Percentiles rank a stretch among this genome's conserved stretches.
Evolutionary conservation across 2,797 vertebrate genomes (phyloP).

Genomic region (Distichodus sexfasciatus): DNA sequence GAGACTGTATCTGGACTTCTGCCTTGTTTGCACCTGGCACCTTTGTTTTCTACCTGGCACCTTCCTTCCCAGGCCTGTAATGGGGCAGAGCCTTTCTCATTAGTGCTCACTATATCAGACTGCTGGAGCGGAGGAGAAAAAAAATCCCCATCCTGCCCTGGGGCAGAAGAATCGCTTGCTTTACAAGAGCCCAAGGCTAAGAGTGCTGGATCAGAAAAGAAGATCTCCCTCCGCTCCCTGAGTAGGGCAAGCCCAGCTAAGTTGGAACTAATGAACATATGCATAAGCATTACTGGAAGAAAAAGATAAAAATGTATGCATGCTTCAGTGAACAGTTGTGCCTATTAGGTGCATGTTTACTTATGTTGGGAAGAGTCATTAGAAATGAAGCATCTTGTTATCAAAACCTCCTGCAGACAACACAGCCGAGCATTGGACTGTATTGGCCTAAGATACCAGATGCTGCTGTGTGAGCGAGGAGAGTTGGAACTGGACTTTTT

Average conservation of each 20-base stretch:
- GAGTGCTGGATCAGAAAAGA: slow-evolving; percentile 12
- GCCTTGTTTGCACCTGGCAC: no score
- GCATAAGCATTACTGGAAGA: slow-evolving; percentile 12
- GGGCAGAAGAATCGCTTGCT: slow-evolving; percentile 31
- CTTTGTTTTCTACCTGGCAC: neutral
- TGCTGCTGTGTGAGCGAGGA: no score
- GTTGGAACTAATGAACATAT: slow-evolving; percentile 21
- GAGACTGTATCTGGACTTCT: neutral
- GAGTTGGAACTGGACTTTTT: slow-evolving; percentile 20
- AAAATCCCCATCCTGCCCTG: slow-evolving; percentile 17
- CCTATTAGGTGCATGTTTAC: slow-evolving; percentile 42
- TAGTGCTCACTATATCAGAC: slow-evolving; percentile 13
- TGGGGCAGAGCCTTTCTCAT: slow-evolving; percentile 21
- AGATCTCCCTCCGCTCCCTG: neutral
- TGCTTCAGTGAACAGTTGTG: slow-evolving; percentile 1
- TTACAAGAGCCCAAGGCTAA: slow-evolving; percentile 24
- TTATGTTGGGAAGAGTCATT: slow-evolving; percentile 28
- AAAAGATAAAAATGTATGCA: slow-evolving; percentile 4
- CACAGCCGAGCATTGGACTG: slow-evolving; percentile 6
- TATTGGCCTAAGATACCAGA: slow-evolving; percentile 18
- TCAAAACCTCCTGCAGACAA: slow-evolving; percentile 13
- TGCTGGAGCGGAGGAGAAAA: slow-evolving; percentile 1
- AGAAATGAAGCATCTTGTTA: slow-evolving; percentile 38
- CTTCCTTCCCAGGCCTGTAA: neutral
- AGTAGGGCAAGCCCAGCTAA: neutral